Base-by-base conservation (phyloP, 2,113 vertebrate genomes). In the Misgurnus mizolepis region DNA sequence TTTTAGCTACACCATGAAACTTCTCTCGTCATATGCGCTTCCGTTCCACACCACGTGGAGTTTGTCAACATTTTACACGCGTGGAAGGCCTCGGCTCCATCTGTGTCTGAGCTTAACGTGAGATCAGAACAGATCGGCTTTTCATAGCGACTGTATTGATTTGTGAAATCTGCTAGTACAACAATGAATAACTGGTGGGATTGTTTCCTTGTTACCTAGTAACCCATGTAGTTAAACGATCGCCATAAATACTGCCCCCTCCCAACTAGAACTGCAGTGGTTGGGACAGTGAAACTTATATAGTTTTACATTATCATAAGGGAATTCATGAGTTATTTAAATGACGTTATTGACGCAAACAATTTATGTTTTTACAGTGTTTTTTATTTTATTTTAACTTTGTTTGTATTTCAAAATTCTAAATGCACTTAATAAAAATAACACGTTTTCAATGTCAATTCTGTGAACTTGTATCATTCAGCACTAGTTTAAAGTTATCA, bases 401-500 rank as follows among this genome's bases (percentile, higher is more conserved):
- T 71, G 55, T 70, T 79, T 79, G 73, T 75, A 49, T 49, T 0
- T 18, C 72, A 75, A 47, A 22, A 17, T 64, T 74, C 64, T 50
- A 22, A 22, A 22, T 22, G 15, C 4, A 55, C 3, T 76, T 82
- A 60, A 83, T 83, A 77, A 88, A 85, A 93, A 93, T 92, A 93
- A 93, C 91, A 89, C 88, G 87, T 87, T 88, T 78, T 84, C 86
- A 90, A 81, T 91, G 79, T 84, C 84, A 90, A 91, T 88, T 66
- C 90, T 88, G 87, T 87, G 80, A 87, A 82, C 85, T 91, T 92
- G 91, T 88, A 86, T 93, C 86, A 90, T 93, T 93, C 9, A 39
- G 41, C 43, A 66, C 15, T 65, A 12, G 27, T 62, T 64, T 65
- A 15, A 34, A 34, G 1, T 34, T 34, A 34, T 22, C 22, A 22